A percentile compares a stretch with the other conserved stretches of the same genome.
Conservation (phyloP, 2,113 vertebrate species). For the Taxidea taxus region DNA sequence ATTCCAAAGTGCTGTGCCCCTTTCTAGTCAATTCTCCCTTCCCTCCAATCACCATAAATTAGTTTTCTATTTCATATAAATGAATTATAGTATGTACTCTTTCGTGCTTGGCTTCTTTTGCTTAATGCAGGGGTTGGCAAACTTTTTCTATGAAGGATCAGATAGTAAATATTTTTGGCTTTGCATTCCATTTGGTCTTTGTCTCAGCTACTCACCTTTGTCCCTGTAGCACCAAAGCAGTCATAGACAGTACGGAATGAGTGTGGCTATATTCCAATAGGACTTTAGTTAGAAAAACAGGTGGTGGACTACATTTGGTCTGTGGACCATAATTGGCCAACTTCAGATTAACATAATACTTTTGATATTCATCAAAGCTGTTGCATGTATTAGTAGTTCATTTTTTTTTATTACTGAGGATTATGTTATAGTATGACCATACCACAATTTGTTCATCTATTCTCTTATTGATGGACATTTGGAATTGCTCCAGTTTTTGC, state of each 20-base stretch:
- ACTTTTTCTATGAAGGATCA: not conserved
- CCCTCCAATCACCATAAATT: not conserved
- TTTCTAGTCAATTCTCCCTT: not conserved
- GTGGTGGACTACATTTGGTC: not conserved
- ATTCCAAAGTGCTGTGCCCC: not conserved
- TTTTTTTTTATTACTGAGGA: constrained; percentile 37
- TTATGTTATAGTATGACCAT: not conserved
- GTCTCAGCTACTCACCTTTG: not conserved
- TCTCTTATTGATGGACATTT: constrained; percentile 41
- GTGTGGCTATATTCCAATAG: not conserved
- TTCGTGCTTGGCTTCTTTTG: not conserved
- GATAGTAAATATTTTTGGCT: not conserved
- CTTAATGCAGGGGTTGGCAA: not conserved
- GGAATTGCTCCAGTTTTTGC: constrained; percentile 6
- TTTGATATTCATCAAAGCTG: constrained; percentile 25
- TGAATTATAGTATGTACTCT: not conserved
- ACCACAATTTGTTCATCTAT: not conserved
- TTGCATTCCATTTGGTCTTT: not conserved
- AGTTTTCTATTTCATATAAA: not conserved
- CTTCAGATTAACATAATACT: not conserved
- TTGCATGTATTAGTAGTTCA: constrained; percentile 36
- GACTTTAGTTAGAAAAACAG: constrained; percentile 37
- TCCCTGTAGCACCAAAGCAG: not conserved
- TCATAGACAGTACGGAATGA: not conserved
- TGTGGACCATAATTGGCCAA: not conserved